Evolutionary conservation across 2,113 vertebrate genomes (phyloP), one percentile per base, ranked within the genome.

Genomic region (Pyrgilauda ruficollis): DNA sequence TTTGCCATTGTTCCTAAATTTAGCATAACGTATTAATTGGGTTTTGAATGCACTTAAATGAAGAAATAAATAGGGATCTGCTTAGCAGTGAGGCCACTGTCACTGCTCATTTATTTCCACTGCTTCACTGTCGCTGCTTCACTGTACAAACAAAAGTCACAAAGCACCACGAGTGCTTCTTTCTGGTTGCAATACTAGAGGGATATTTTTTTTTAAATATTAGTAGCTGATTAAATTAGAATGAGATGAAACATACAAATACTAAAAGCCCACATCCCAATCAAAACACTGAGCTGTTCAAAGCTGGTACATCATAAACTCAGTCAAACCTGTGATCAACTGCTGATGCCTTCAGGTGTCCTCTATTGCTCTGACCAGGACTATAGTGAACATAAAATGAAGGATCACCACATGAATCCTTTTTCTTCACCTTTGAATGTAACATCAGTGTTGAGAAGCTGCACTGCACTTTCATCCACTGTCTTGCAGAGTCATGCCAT

Each of bases 141-240:
- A 31, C 13, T 28, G 23, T 19, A 74, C 0, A 0, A 77, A 22
- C 30, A 64, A 52, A 77, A 74, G 56, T 37, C 55, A 44, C 10
- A 64, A 35, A 84, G 12, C 18, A 44, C 6, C 6, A 7, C 11
- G 26, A 76, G 17, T 10, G 46, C 5, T 31, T 62, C 43, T 68
- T 59, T 19, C 35, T 89, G 23, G 7, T 28, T 41, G 46, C 30
- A 80, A 61, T 16, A 30, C 6, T 47, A 44, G 16, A 55, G 17
- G 59, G 28, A 47, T 5, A 4, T 64, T 39, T 63, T 74, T 26
- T 63, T 74, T 26, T 13, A 0, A 80, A 74, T 46, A 62, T 28
- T 49, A 41, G 7, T 62, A 53, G 11, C 7, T 39, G 13, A 28
- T n/a, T 75, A 23, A 87, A 18, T 35, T 47, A 61, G 26, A 72